A percentile compares a stretch with the other conserved stretches of the same genome.
These are phyloP conservation scores for Zygogramma bicolorata DNA, from an alignment of 2,888 invertebrate species.

Conservation along the genomic window DNA sequence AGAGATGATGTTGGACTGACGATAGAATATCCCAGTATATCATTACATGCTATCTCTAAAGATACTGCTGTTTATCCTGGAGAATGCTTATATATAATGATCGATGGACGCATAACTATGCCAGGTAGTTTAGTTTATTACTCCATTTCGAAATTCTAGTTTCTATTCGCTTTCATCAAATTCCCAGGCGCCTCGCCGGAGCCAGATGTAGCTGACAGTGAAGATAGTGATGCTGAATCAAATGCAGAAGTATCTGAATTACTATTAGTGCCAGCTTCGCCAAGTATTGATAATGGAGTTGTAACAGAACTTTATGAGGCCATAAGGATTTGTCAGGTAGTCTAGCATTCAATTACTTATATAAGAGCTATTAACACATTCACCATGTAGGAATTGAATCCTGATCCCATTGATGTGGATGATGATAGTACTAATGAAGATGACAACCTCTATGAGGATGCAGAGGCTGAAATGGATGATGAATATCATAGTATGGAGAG, in stretches of 20 bases:
- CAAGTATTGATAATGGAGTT: slow-evolving; percentile 68
- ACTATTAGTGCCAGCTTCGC: slow-evolving; percentile 74
- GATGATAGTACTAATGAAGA: slow-evolving; percentile 69
- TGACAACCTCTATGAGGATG: slow-evolving; percentile 64
- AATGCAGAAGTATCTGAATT: slow-evolving; percentile 76
- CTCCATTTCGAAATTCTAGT: not conserved
- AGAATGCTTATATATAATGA: slow-evolving; percentile 78
- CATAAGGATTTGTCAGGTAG: slow-evolving; percentile 79
- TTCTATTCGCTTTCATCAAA: not conserved
- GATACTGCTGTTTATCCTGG: slow-evolving; percentile 73
- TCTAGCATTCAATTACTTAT: not conserved
- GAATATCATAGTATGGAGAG: slow-evolving; percentile 65
- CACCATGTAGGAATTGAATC: slow-evolving; percentile 72
- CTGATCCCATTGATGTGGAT: slow-evolving; percentile 77
- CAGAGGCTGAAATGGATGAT: slow-evolving; percentile 66
- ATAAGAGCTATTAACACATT: not conserved
- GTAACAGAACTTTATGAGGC: slow-evolving; percentile 80
- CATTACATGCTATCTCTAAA: slow-evolving; percentile 78
- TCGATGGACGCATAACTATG: slow-evolving; percentile 73
- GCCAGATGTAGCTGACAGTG: slow-evolving; percentile 51
- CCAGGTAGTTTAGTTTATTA: slow-evolving; percentile 62
- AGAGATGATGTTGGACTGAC: slow-evolving; percentile 73
- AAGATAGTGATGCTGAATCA: slow-evolving; percentile 66
- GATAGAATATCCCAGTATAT: slow-evolving; percentile 76
- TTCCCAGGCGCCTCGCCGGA: slow-evolving; percentile 32